Percentiles rank a stretch among this genome's conserved stretches.
phyloP scores from a whole-genome alignment of 2,797 vertebrate genomes.

The Alfaro cultratus region DNA sequence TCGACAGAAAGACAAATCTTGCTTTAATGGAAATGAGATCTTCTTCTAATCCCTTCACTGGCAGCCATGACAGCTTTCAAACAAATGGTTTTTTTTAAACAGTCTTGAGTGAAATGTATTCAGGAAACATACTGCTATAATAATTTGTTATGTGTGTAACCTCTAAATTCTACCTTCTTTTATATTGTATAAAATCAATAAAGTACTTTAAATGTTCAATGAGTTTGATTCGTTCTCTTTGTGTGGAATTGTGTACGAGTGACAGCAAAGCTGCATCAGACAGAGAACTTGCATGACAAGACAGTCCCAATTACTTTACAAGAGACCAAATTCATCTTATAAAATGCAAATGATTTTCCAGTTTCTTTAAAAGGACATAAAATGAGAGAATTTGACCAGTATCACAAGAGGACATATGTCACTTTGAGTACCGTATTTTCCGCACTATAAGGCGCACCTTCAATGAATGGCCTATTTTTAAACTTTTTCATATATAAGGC shows the following conservation, averaged over 20 bases:
- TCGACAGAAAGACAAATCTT: neutral
- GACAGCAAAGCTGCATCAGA: neutral
- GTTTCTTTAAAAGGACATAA: neutral
- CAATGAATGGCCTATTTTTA: too few relatives aligned
- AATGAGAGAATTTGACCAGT: neutral
- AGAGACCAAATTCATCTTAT: neutral
- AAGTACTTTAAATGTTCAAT: neutral
- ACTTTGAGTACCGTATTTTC: too few relatives aligned
- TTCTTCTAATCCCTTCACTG: neutral
- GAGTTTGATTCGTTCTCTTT: neutral
- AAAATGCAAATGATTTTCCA: neutral
- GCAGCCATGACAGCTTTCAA: neutral
- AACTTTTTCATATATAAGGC: too few relatives aligned
- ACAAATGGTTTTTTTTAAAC: neutral
- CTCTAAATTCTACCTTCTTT: neutral
- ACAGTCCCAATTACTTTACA: neutral
- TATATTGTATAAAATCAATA: neutral
- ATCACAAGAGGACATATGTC: neutral
- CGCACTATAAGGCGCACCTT: too few relatives aligned
- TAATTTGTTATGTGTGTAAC: neutral
- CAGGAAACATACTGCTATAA: neutral
- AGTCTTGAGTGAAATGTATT: neutral
- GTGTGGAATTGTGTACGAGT: neutral
- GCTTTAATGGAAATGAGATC: slow-evolving; percentile 14
- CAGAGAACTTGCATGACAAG: neutral